These are phyloP conservation scores for Tamias sibiricus DNA, from an alignment of 2,113 vertebrate species.

Conservation along the genomic window DNA sequence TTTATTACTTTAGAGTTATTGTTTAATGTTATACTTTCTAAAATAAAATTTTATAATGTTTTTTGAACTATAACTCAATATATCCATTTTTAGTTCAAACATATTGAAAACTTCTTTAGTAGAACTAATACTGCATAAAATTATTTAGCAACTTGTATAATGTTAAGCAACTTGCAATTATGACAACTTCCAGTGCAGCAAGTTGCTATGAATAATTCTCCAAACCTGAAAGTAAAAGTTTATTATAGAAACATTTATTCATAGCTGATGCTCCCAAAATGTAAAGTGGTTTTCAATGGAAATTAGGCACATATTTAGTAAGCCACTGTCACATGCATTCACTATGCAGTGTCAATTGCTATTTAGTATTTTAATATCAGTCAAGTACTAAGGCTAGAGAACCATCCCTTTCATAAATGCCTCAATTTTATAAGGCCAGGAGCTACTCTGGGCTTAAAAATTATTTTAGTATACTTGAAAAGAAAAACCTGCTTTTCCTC, in stretches of 20 bases:
- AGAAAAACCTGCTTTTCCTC: neutral
- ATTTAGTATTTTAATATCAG: neutral
- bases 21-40: constrained; percentile 6
- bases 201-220: constrained; percentile 43
- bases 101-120: neutral
- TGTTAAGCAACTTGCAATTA: neutral
- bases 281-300: constrained; percentile 13
- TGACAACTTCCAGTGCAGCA: neutral
- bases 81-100: neutral
- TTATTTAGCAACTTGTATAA: constrained; percentile 49
- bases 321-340: neutral
- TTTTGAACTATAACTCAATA: neutral
- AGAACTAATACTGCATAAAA: constrained; percentile 6
- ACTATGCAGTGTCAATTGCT: neutral
- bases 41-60: neutral
- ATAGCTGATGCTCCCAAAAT: constrained; percentile 10
- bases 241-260: constrained; percentile 58
- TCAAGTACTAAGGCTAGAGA: neutral
- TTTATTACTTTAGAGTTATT: neutral
- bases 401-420: neutral
- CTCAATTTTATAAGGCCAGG: neutral
- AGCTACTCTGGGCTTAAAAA: neutral
- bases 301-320: constrained; percentile 24
- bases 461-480: neutral
- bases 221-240: constrained; percentile 36